phyloP scores from a whole-genome alignment of 2,113 vertebrate species.

The Poeciliopsis occidentalis region DNA sequence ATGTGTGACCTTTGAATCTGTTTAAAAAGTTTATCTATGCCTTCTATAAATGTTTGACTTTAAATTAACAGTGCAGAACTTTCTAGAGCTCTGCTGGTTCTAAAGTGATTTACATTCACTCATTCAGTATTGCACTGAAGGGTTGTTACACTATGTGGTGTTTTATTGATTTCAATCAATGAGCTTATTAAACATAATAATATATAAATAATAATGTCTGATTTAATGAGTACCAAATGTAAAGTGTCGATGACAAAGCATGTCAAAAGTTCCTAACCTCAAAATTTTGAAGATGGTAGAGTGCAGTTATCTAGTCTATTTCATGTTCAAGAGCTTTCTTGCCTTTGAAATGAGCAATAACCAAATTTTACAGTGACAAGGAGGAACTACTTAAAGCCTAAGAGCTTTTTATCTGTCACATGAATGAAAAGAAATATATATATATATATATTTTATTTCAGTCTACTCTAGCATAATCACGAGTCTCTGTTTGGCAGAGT shows the following conservation, averaged over 20 bases:
- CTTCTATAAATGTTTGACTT: not conserved
- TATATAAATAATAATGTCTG: too few species aligned
- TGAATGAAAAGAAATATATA: constrained; percentile 62
- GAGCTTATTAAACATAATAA: too few species aligned
- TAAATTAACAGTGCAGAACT: not conserved
- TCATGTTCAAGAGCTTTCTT: constrained; percentile 58
- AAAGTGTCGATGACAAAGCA: too few species aligned
- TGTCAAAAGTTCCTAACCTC: too few species aligned
- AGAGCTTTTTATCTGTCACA: constrained; percentile 75
- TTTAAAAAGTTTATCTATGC: constrained; percentile 1
- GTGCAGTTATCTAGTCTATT: constrained; percentile 51
- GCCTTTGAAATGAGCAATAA: constrained; percentile 69
- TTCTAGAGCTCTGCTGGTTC: not conserved
- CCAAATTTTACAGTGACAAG: constrained; percentile 74
- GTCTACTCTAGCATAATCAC: constrained; percentile 73
- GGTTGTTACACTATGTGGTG: not conserved
- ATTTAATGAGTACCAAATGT: too few species aligned
- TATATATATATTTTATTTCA: constrained; percentile 10
- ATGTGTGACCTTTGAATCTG: constrained; percentile 3
- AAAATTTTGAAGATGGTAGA: not conserved
- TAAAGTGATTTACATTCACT: not conserved
- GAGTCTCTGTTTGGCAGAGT: constrained; percentile 69
- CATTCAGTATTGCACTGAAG: not conserved
- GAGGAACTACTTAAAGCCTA: constrained; percentile 76
- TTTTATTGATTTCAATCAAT: too few species aligned